These are phyloP conservation scores for Linnaemya tessellans DNA, from an alignment of 2,888 invertebrate genomes.

Conservation along the genomic window DNA sequence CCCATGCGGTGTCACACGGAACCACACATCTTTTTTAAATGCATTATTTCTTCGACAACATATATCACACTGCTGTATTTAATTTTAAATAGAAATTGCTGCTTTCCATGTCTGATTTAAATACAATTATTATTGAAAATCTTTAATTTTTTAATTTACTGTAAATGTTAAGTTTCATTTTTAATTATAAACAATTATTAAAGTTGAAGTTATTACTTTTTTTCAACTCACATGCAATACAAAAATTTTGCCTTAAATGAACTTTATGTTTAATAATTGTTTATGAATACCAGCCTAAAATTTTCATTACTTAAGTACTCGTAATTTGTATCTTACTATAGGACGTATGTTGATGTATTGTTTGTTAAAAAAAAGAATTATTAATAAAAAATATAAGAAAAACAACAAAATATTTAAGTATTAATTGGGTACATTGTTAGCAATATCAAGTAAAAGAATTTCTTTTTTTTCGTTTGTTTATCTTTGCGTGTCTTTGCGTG, in stretches of 20 bases:
- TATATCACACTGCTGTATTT: too few relatives aligned
- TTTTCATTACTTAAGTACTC: slow-evolving; percentile 41
- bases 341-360: slow-evolving; percentile 70
- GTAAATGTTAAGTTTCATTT: background rate
- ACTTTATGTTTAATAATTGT: background rate
- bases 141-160: slow-evolving; percentile 18
- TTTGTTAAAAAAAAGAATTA: slow-evolving; percentile 11
- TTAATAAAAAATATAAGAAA: slow-evolving; percentile 27
- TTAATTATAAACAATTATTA: background rate
- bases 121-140: too few relatives aligned
- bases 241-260: background rate
- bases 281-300: background rate
- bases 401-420: slow-evolving; percentile 27
- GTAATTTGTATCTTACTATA: slow-evolving; percentile 40
- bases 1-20: too few relatives aligned
- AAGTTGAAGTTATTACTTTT: background rate
- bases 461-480: background rate
- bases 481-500: background rate
- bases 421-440: slow-evolving; percentile 52
- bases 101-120: too few relatives aligned
- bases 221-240: background rate
- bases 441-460: slow-evolving; percentile 28
- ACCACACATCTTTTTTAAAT: too few relatives aligned
- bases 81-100: too few relatives aligned
- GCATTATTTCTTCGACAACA: too few relatives aligned